Evolutionary conservation across 2,113 vertebrate genomes (phyloP), one percentile per base, ranked within the genome.

Genomic region (Pseudorhombus dupliciocellatus): DNA sequence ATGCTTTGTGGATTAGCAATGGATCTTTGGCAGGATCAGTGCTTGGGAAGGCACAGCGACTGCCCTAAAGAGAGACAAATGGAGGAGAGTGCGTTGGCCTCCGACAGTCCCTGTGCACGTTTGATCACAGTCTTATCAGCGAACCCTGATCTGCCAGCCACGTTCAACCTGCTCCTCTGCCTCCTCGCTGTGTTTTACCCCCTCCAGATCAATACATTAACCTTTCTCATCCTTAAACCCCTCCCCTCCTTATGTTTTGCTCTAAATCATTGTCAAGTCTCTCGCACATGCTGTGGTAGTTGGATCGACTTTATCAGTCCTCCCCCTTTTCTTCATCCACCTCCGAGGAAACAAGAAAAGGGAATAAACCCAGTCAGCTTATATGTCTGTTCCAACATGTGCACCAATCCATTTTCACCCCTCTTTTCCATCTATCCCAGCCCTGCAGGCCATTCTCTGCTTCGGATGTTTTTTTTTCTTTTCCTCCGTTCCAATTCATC

Each of bases 181-280:
- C 53, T 66, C 77, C 57, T 56, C 21, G 31, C 78, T 88, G 84
- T 73, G 75, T 84, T 83, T 88, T 85, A 67, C 75, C 62, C 51
- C 37, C 11, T 28, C 31, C 52, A 52, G 87, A 89, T 93, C 91
- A 82, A 90, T 92, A 87, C 70, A 78, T 91, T 87, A 91, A 90
- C 88, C 88, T 87, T 87, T 91, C 67, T 75, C 66, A 77, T 84
- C 63, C 80, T 53, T 64, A 78, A 79, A 70, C 75, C 79, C 74
- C 70, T 73, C 74, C 79, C 72, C 57, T 76, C 63, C 73, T 78
- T 67, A 50, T 73, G 69, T 84, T 83, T 82, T 18, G 2, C 74
- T 87, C 79, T 87, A 78, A 80, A 90, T 90, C 87, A 89, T 59
- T 83, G 84, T 86, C 83, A 79, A 61, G 62, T 81, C 73, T 60